A percentile compares a stretch with the other conserved stretches of the same genome.
These are phyloP conservation scores for Chironomus riparius DNA, from an alignment of 2,888 invertebrate species.

Conservation along the genomic window DNA sequence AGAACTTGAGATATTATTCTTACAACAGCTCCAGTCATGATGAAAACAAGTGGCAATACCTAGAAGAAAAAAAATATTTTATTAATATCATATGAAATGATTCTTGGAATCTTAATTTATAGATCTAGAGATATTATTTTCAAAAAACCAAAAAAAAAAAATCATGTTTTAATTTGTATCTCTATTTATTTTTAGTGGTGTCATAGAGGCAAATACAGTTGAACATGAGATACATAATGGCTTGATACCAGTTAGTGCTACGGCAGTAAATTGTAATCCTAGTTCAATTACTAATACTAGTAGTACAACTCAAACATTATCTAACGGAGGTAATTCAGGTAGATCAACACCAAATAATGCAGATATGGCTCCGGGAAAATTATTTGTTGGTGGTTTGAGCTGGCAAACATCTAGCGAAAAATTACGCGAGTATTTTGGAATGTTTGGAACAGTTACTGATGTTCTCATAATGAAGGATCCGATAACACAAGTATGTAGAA, in stretches of 20 bases:
- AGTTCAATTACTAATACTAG: conserved; percentile 28
- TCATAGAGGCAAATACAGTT: conserved; percentile 43
- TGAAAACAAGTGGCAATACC: background rate
- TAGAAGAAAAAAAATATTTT: background rate
- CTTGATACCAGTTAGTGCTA: conserved; percentile 37
- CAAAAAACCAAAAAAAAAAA: conserved; percentile 29
- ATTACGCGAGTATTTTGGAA: conserved; percentile 83
- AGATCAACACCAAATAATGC: conserved; percentile 64
- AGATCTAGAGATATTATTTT: conserved; percentile 34
- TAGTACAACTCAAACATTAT: conserved; percentile 25
- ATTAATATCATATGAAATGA: too few species aligned
- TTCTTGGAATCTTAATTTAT: background rate
- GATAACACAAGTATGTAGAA: conserved; percentile 68
- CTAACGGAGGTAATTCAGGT: conserved; percentile 47
- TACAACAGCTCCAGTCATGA: conserved; percentile 34
- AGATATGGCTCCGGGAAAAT: conserved; percentile 67
- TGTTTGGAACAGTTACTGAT: conserved; percentile 85
- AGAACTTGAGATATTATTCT: conserved; percentile 44
- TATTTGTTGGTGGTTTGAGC: conserved; percentile 84
- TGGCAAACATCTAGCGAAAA: conserved; percentile 92
- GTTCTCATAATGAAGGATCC: conserved; percentile 93
- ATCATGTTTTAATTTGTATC: conserved; percentile 31
- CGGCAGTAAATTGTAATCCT: conserved; percentile 37
- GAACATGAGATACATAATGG: conserved; percentile 42
- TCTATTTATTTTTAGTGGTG: conserved; percentile 48